Conservation (phyloP, 2,888 invertebrate species). For the Eristalis intricaria region DNA sequence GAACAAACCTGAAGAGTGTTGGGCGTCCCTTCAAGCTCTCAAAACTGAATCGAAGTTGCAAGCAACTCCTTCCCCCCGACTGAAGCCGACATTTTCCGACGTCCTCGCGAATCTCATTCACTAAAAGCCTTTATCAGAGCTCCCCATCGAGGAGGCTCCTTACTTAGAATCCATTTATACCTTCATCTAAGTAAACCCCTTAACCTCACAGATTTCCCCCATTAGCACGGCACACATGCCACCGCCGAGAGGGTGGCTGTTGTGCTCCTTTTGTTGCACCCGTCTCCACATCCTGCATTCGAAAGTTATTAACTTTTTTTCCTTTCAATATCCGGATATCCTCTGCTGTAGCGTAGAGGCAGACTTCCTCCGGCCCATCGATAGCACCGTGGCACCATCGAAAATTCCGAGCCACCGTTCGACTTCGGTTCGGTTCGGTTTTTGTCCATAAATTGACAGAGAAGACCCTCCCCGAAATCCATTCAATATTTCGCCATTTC, state of each 20-base stretch:
- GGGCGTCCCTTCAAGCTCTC: no score
- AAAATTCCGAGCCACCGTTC: conserved; percentile 32
- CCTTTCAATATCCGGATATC: conserved; percentile 59
- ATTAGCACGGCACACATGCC: background rate
- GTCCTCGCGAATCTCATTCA: background rate
- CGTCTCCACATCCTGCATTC: conserved; percentile 3
- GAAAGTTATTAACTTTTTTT: conserved; percentile 33
- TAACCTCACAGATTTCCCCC: background rate
- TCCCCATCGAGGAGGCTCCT: background rate
- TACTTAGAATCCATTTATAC: background rate
- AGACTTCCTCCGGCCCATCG: conserved; percentile 14
- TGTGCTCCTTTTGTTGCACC: conserved; percentile 5
- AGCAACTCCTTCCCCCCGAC: no score
- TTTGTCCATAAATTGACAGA: conserved; percentile 59
- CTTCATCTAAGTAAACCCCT: background rate
- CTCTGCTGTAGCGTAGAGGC: conserved; percentile 12
- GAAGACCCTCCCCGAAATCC: conserved; percentile 53
- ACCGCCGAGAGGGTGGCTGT: background rate
- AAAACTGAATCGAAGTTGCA: no score
- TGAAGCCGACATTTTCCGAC: no score
- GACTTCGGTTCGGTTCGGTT: conserved; percentile 33
- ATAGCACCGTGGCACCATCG: conserved; percentile 1
- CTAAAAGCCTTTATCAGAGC: background rate
- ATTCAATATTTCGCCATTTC: conserved; percentile 64
- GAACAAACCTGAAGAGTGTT: no score